phyloP scores from a whole-genome alignment of 1,140 invertebrate genomes.

The Hypsibius dujardini region DNA sequence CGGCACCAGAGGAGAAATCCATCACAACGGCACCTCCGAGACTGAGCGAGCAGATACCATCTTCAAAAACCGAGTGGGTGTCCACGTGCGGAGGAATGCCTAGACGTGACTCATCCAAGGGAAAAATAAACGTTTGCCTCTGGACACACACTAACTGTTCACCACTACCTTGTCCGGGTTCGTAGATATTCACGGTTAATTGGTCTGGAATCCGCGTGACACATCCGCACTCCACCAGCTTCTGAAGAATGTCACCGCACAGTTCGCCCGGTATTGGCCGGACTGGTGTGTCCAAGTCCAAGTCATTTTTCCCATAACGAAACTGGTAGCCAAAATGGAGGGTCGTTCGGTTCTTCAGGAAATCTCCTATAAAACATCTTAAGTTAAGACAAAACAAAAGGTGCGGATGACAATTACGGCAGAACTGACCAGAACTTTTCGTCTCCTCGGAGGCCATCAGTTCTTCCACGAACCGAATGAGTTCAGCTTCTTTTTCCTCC shows the following conservation, averaged over 20 bases:
- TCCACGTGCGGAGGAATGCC: conserved; percentile 90
- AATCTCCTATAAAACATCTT: not conserved
- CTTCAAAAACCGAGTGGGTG: conserved; percentile 76
- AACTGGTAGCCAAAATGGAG: conserved; percentile 90
- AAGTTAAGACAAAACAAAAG: not conserved
- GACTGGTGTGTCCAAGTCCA: conserved; percentile 52
- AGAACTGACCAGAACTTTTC: not conserved
- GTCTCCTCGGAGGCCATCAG: not conserved
- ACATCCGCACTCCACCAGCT: conserved; percentile 30
- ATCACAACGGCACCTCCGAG: conserved; percentile 67
- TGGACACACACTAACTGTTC: conserved; percentile 17
- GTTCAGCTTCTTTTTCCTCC: not conserved
- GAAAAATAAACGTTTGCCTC: not conserved
- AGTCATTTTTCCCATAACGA: conserved; percentile 67
- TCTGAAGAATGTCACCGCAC: conserved; percentile 35
- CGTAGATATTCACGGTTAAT: conserved; percentile 75
- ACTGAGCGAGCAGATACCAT: conserved; percentile 68
- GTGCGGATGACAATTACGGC: not conserved
- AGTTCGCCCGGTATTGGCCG: conserved; percentile 47
- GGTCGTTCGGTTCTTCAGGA: conserved; percentile 64
- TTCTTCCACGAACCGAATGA: not conserved
- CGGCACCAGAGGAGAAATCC: conserved; percentile 54
- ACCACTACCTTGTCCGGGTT: conserved; percentile 62
- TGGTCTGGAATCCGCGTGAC: conserved; percentile 63
- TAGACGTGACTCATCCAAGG: conserved; percentile 31